A percentile compares a stretch with the other conserved stretches of the same genome.
Conservation (phyloP, 2,888 invertebrate species). For the Lithophane leautieri region DNA sequence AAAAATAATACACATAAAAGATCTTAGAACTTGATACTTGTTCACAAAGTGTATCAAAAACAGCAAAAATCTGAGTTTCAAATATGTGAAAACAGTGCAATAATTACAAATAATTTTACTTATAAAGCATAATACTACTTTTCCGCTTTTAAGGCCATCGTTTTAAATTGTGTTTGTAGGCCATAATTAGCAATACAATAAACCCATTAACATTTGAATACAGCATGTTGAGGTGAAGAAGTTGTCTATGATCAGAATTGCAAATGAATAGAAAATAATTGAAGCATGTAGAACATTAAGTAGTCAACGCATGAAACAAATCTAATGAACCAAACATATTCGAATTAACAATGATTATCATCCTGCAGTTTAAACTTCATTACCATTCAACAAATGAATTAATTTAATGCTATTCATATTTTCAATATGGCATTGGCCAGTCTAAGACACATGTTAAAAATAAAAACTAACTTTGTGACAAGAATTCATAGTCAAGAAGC, state of each 20-base stretch:
- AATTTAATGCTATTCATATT: conserved; percentile 40
- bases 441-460: conserved; percentile 13
- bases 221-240: background rate
- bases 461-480: conserved; percentile 59
- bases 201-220: conserved; percentile 17
- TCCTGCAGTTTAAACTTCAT: conserved; percentile 14
- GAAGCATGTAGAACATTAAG: conserved; percentile 14
- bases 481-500: conserved; percentile 30
- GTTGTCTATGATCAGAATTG: conserved; percentile 8
- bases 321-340: conserved; percentile 14
- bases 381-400: conserved; percentile 31
- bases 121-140: background rate
- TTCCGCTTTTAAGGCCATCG: conserved; percentile 23
- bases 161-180: conserved; percentile 25
- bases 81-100: conserved; percentile 10
- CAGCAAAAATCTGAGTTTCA: background rate
- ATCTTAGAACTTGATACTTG: conserved; percentile 39
- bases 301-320: conserved; percentile 32
- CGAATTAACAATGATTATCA: conserved; percentile 17
- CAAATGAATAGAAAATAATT: conserved; percentile 24
- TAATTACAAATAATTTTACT: conserved; percentile 32
- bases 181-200: conserved; percentile 17
- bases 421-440: conserved; percentile 16
- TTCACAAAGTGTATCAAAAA: conserved; percentile 25
- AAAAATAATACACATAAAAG: conserved; percentile 17